Evolutionary conservation across 1,140 invertebrate species (phyloP).

Genomic region (Saccostrea cuccullata): DNA sequence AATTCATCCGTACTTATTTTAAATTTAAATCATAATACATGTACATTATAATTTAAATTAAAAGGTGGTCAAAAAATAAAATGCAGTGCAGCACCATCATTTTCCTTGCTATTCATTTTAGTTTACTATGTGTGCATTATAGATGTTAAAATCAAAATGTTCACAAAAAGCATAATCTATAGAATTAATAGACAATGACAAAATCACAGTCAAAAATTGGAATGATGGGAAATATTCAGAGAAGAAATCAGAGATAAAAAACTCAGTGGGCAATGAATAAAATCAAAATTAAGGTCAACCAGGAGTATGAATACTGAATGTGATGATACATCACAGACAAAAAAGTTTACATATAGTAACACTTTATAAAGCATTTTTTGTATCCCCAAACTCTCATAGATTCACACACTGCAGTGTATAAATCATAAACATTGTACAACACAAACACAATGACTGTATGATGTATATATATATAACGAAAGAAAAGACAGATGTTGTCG

Average conservation of each 20-base stretch:
- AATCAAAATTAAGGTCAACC: background rate
- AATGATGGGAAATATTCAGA: background rate
- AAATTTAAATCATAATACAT: no score
- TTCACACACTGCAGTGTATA: background rate
- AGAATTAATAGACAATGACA: background rate
- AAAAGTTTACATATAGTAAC: background rate
- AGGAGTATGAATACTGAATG: background rate
- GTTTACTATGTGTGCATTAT: no score
- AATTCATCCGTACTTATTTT: no score
- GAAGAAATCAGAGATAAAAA: background rate
- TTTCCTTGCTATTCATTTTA: no score
- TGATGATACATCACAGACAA: constrained; percentile 11
- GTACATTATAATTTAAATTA: no score
- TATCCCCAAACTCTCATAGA: background rate
- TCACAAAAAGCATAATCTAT: no score
- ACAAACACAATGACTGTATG: background rate
- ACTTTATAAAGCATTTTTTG: background rate
- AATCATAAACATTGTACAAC: background rate
- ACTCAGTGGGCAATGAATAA: background rate
- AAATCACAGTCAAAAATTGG: constrained; percentile 13
- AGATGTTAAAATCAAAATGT: no score
- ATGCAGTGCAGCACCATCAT: background rate
- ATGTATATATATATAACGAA: background rate
- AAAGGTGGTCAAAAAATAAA: background rate
- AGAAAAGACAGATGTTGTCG: background rate